These are phyloP conservation scores for Artemisiospiza belli DNA, from an alignment of 2,113 vertebrate genomes.

Conservation along the genomic window DNA sequence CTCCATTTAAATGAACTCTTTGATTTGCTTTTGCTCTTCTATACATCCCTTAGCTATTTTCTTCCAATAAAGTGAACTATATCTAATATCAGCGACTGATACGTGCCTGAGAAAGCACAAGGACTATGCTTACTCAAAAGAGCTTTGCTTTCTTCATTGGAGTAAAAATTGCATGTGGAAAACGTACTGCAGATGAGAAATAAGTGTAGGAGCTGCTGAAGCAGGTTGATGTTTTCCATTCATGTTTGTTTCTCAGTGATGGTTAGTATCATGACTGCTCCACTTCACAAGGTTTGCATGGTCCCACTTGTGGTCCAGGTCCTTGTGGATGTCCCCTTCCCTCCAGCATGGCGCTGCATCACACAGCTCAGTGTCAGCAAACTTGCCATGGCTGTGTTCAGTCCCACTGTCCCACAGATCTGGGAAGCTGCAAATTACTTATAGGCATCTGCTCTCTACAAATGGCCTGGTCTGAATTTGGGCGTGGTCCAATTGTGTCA, in stretches of 20 bases:
- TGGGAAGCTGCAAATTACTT: background rate
- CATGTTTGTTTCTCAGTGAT: background rate
- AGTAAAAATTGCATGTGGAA: background rate
- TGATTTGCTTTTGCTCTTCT: background rate
- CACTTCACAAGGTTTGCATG: background rate
- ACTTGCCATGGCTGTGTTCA: background rate
- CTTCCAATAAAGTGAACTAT: background rate
- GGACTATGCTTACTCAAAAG: background rate
- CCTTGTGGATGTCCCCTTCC: background rate
- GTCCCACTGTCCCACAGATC: background rate
- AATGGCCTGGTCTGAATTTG: background rate
- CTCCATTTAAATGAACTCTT: background rate
- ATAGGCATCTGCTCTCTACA: background rate
- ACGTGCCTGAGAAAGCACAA: background rate
- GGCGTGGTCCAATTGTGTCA: fast-evolving
- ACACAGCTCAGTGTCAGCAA: fast-evolving
- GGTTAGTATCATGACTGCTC: background rate
- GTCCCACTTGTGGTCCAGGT: background rate
- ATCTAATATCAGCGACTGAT: background rate
- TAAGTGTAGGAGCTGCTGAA: background rate
- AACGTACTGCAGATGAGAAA: background rate
- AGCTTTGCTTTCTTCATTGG: background rate
- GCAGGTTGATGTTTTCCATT: background rate
- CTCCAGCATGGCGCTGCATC: fast-evolving
- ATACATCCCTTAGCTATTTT: background rate